phyloP scores from a whole-genome alignment of 2,797 vertebrate species.

The Sparidentex hasta region DNA sequence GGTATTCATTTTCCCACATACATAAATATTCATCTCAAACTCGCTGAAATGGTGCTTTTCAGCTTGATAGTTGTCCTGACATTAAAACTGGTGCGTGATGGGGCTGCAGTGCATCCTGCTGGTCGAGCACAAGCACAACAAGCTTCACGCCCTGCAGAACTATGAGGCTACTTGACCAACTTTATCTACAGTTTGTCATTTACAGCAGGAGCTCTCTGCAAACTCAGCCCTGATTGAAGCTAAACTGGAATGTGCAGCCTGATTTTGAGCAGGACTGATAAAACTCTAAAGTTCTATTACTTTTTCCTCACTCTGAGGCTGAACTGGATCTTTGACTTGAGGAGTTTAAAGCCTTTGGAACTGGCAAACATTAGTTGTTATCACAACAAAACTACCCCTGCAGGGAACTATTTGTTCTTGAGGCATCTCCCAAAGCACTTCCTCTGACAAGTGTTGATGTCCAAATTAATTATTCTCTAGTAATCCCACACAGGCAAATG shows the following conservation, averaged over 20 bases:
- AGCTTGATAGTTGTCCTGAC: slow-evolving; percentile 54
- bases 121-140: slow-evolving; percentile 75
- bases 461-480: slow-evolving; percentile 53
- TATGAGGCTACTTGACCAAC: slow-evolving; percentile 28
- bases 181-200: slow-evolving; percentile 43
- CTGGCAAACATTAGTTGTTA: slow-evolving; percentile 32
- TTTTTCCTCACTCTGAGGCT: slow-evolving; percentile 14
- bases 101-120: slow-evolving; percentile 82
- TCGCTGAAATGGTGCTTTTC: slow-evolving; percentile 64
- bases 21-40: slow-evolving; percentile 76
- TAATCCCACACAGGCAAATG: slow-evolving; percentile 41
- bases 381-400: slow-evolving; percentile 24
- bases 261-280: slow-evolving; percentile 36
- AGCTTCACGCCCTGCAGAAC: slow-evolving; percentile 22
- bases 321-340: slow-evolving; percentile 39
- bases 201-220: slow-evolving; percentile 39
- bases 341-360: slow-evolving; percentile 37
- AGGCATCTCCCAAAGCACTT: slow-evolving; percentile 40
- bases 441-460: slow-evolving; percentile 41
- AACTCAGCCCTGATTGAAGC: slow-evolving; percentile 41
- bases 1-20: slow-evolving; percentile 77
- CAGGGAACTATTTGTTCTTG: slow-evolving; percentile 47
- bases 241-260: slow-evolving; percentile 31
- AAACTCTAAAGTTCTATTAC: slow-evolving; percentile 23
- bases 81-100: slow-evolving; percentile 53